phyloP scores from a whole-genome alignment of 1,140 invertebrate species.

The Eriocheir sinensis region DNA sequence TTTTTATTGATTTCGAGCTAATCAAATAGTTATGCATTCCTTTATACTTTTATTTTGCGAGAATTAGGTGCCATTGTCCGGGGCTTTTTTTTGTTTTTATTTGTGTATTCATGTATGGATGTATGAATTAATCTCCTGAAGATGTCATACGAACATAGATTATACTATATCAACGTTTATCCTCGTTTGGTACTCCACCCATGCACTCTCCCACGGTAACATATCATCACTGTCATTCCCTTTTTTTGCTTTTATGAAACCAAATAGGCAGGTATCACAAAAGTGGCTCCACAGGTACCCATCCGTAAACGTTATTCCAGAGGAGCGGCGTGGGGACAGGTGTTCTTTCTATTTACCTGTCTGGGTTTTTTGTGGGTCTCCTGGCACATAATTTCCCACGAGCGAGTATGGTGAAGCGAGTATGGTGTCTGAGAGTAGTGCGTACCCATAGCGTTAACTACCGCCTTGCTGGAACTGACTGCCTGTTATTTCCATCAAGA shows the following conservation, averaged over 20 bases:
- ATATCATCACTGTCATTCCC: background rate
- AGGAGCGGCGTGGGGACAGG: background rate
- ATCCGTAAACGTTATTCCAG: background rate
- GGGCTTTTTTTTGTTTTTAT: background rate
- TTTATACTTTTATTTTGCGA: no score
- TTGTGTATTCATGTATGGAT: background rate
- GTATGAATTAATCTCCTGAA: background rate
- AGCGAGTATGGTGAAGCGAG: background rate
- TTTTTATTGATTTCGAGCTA: no score
- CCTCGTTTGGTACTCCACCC: background rate
- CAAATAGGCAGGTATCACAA: background rate
- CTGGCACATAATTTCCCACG: background rate
- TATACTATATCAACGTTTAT: background rate
- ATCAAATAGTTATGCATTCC: no score
- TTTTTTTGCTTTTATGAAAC: background rate
- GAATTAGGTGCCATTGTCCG: no score
- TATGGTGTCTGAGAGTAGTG: no score
- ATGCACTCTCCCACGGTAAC: background rate
- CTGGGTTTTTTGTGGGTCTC: background rate
- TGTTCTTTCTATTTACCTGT: background rate
- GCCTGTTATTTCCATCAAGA: background rate
- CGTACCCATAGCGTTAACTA: background rate
- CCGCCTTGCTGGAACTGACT: background rate
- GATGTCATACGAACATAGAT: background rate
- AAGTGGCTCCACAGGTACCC: background rate